Evolutionary conservation across 2,888 invertebrate genomes (phyloP).

Genomic region (Tridacna gigas): DNA sequence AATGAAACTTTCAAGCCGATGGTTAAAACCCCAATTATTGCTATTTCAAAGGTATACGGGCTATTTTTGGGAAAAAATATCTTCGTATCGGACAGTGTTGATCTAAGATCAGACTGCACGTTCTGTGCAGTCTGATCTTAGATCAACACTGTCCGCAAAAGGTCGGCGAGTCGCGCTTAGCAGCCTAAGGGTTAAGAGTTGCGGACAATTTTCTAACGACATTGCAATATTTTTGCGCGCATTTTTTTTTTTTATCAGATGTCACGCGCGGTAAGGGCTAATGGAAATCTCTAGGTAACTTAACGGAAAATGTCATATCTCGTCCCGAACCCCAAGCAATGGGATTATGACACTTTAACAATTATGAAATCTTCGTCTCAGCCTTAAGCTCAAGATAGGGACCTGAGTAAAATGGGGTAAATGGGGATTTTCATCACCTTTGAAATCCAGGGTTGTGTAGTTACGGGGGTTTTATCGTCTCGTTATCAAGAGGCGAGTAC

Average conservation of each 20-base stretch:
- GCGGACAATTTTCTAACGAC: background rate
- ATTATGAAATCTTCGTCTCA: constrained; percentile 62
- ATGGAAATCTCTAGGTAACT: constrained; percentile 14
- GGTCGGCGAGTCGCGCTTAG: background rate
- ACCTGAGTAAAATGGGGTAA: constrained; percentile 62
- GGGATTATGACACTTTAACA: constrained; percentile 65
- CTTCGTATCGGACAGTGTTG: background rate
- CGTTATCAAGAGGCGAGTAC: constrained; percentile 16
- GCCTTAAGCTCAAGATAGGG: constrained; percentile 53
- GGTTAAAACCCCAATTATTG: too few species aligned
- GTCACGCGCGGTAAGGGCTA: background rate
- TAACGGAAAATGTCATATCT: constrained; percentile 58
- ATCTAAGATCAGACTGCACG: background rate
- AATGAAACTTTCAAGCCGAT: too few species aligned
- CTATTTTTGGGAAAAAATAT: too few species aligned
- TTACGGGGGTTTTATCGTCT: constrained; percentile 46
- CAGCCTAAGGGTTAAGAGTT: background rate
- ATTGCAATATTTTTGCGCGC: background rate
- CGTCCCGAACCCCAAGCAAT: constrained; percentile 36
- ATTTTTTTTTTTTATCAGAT: constrained; percentile 1
- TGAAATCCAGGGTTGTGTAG: constrained; percentile 60
- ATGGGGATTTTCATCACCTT: constrained; percentile 65
- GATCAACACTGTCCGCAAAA: background rate
- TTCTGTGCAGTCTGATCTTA: background rate
- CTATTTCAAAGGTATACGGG: too few species aligned